These are phyloP conservation scores for Phalacrocorax carbo DNA, from an alignment of 2,113 vertebrate species.

Conservation along the genomic window DNA sequence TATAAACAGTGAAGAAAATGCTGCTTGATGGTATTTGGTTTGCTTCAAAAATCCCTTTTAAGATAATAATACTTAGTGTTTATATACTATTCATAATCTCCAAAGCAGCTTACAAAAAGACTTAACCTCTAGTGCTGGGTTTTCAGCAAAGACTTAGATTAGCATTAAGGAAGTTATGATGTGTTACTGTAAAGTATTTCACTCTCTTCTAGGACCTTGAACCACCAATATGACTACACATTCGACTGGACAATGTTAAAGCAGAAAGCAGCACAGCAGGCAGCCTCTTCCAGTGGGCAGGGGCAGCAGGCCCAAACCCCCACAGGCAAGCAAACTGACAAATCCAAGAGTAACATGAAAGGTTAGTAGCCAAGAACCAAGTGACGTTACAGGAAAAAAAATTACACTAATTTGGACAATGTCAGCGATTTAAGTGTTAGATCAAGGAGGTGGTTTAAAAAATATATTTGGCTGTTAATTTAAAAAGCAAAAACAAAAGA, in stretches of 20 bases:
- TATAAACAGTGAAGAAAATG: neutral
- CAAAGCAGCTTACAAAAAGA: neutral
- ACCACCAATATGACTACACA: slow-evolving; percentile 99
- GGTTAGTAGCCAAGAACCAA: slow-evolving; percentile 99
- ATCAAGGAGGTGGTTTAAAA: slow-evolving; percentile 86
- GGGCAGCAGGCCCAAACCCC: slow-evolving; percentile 99
- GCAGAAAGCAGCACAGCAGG: slow-evolving; percentile 99
- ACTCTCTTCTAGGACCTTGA: slow-evolving; percentile 87
- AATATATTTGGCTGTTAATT: slow-evolving; percentile 85
- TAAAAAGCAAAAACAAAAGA: slow-evolving; percentile 85
- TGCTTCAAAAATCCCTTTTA: neutral
- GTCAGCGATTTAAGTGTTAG: slow-evolving; percentile 78
- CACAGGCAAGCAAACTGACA: slow-evolving; percentile 99
- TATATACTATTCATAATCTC: neutral
- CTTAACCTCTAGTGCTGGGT: neutral
- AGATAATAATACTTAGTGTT: neutral
- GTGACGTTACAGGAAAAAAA: slow-evolving; percentile 88
- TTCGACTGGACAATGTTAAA: slow-evolving; percentile 99
- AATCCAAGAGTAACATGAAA: slow-evolving; percentile 99
- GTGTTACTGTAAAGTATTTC: neutral
- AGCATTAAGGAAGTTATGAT: neutral
- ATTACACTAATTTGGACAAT: slow-evolving; percentile 83
- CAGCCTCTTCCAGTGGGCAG: slow-evolving; percentile 97
- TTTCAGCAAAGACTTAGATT: neutral
- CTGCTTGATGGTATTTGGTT: neutral